Evolutionary conservation across 2,888 invertebrate species (phyloP), one percentile per base, ranked within the genome.

Genomic region (Hipparchia sbordonii): DNA sequence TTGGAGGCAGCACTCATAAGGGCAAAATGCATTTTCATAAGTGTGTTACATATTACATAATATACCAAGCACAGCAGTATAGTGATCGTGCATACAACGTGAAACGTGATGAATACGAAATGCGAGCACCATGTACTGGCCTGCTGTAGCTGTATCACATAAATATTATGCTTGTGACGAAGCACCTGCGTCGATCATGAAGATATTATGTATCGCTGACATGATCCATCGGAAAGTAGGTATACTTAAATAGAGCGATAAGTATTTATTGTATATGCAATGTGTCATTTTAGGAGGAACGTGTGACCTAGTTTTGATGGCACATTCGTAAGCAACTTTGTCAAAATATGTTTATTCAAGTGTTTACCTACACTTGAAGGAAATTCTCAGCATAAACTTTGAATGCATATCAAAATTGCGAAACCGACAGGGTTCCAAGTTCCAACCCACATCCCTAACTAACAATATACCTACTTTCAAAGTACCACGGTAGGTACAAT

Each of bases 61-160:
- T 62, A 13, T 46, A 46, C 62, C n/a, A 13, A n/a, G 7, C 62
- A n/a, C 60, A 10, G 6, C 10, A 59, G 59, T 33, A n/a, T n/a
- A 9, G 13, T 46, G 8, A 6, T n/a, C 45, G 45, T 48, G 48
- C 9, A 23, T 46, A 39, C 65, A 66, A 52, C 2, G 10, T 52
- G 6, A 66, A 54, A 39, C 62, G 62, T 62, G 62, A 62, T 45
- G 61, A 61, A 61, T 61, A 61, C 46, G 6, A 46, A 62, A 62
- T 62, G 12, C 62, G 62, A 60, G 5, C 46, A 13, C 48, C 48
- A 8, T 45, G 45, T 12, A 45, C 3, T 9, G 5, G 10, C 12
- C 1, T 10, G 3, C 6, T 60, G 10, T 39, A 39, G 23, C 23
- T 23, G 23, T 23, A 23, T 23, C 12, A 60, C 9, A 33, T 33